These are phyloP conservation scores for Charanyca ferruginea DNA, from an alignment of 2,888 invertebrate species.

Conservation along the genomic window DNA sequence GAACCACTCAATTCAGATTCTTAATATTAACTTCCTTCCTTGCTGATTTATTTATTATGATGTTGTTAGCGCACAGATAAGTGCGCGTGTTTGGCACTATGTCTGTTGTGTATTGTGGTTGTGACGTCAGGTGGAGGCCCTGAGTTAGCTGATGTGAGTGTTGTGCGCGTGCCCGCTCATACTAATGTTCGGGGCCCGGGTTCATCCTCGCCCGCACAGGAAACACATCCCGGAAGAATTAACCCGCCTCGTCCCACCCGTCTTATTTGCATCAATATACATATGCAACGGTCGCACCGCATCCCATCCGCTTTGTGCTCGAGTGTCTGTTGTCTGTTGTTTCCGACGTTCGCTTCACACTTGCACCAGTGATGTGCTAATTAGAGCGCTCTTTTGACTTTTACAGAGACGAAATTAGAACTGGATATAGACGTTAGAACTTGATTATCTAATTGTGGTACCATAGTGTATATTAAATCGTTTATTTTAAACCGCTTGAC, in stretches of 20 bases:
- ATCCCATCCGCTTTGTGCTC: constrained; percentile 56
- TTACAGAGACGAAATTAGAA: constrained; percentile 37
- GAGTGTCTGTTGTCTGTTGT: constrained; percentile 58
- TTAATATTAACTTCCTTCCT: constrained; percentile 4
- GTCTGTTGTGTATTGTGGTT: constrained; percentile 41
- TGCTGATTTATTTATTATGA: constrained; percentile 11
- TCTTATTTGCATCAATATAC: constrained; percentile 82
- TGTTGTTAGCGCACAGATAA: constrained; percentile 26
- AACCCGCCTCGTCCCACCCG: constrained; percentile 76
- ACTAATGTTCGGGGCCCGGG: constrained; percentile 73
- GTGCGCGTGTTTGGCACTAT: constrained; percentile 38
- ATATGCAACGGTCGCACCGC: constrained; percentile 69
- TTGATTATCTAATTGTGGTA: constrained; percentile 45
- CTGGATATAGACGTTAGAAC: no score
- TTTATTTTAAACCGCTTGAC: no score
- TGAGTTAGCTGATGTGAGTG: constrained; percentile 35
- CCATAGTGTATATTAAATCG: constrained; percentile 18
- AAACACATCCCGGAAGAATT: constrained; percentile 90
- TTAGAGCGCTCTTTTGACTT: constrained; percentile 48
- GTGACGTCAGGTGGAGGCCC: constrained; percentile 54
- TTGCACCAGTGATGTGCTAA: constrained; percentile 57
- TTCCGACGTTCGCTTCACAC: constrained; percentile 50
- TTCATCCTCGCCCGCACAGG: constrained; percentile 77
- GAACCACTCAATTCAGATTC: neutral
- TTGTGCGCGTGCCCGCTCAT: constrained; percentile 77